Conservation (phyloP, 2,888 invertebrate genomes). For the Rhaphigaster nebulosa region DNA sequence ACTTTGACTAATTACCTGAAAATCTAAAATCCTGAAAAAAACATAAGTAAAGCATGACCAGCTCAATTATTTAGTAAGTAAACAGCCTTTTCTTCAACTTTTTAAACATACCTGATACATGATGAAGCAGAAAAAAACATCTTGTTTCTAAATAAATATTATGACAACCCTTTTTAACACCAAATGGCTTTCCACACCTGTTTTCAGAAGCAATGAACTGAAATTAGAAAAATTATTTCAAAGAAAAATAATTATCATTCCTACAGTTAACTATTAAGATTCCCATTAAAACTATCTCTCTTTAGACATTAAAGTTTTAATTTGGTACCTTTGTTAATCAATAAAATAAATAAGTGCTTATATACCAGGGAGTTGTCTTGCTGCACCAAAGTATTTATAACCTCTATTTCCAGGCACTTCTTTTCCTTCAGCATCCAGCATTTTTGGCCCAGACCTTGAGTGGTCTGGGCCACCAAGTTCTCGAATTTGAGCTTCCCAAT, state of each 20-base stretch:
- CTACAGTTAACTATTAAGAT: not conserved
- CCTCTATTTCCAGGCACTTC: conserved; percentile 98
- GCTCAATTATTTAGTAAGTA: not conserved
- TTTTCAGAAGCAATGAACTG: conserved; percentile 47
- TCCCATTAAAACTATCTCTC: not conserved
- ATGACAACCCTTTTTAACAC: conserved; percentile 18
- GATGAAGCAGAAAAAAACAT: conserved; percentile 36
- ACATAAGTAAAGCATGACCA: not conserved
- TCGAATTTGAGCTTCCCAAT: conserved; percentile 98
- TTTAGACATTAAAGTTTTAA: not conserved
- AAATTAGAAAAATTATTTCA: conserved; percentile 24
- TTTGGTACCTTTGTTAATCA: not conserved
- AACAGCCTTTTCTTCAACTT: not conserved
- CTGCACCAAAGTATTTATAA: conserved; percentile 99
- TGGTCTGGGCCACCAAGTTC: conserved; percentile 96
- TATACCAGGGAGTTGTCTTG: conserved; percentile 92
- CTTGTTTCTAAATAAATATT: conserved; percentile 41
- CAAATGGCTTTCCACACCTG: conserved; percentile 9
- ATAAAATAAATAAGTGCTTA: not conserved
- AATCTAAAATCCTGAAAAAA: not conserved
- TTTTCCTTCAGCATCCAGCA: conserved; percentile 93
- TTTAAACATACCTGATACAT: conserved; percentile 25
- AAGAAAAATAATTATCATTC: not conserved
- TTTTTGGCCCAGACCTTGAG: conserved; percentile 89
- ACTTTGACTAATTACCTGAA: not conserved